Conservation (phyloP, 2,113 vertebrate species). For the Salvelinus alpinus region DNA sequence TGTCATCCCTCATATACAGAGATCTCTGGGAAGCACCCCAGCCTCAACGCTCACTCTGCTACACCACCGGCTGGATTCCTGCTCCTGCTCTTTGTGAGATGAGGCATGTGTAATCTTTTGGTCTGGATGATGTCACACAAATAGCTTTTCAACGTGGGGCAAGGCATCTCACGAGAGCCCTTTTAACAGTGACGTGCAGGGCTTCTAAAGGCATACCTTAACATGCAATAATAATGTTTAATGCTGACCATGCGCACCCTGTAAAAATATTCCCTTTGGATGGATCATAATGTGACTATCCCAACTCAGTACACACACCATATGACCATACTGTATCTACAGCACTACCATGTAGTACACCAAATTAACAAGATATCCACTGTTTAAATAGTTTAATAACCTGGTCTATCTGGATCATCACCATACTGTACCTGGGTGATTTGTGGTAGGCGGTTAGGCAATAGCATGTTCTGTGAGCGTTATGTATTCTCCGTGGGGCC, state of each 20-base stretch:
- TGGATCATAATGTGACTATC: background rate
- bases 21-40: slow-evolving; percentile 32
- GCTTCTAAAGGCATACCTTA: background rate
- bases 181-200: background rate
- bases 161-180: background rate
- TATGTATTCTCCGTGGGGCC: slow-evolving; percentile 13
- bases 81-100: background rate
- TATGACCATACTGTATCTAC: background rate
- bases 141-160: background rate
- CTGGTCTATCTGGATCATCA: background rate
- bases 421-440: background rate
- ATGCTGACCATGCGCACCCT: slow-evolving; percentile 12
- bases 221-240: slow-evolving; percentile 19
- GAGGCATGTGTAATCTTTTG: background rate
- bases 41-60: slow-evolving; percentile 4
- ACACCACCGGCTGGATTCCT: background rate
- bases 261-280: slow-evolving; percentile 17
- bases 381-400: too few species aligned
- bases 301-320: background rate
- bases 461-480: slow-evolving; percentile 1
- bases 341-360: background rate
- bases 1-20: slow-evolving; percentile 49
- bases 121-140: background rate
- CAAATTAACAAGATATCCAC: background rate
- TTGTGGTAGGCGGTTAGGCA: background rate